Conservation (phyloP, 2,113 vertebrate species). For the Centrocercus urophasianus region DNA sequence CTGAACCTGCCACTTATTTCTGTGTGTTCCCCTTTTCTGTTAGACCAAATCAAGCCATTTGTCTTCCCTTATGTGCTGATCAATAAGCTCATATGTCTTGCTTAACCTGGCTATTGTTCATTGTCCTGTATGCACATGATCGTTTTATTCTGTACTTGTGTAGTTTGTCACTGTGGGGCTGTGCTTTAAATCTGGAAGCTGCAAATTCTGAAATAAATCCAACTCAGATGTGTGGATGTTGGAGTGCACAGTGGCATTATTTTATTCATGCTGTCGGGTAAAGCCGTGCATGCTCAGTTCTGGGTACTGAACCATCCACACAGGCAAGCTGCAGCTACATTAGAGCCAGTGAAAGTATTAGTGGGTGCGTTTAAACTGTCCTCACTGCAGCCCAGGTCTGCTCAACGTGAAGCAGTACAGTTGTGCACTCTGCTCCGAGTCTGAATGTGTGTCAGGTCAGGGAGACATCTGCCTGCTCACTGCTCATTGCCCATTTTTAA, state of each 20-base stretch:
- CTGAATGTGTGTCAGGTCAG: neutral
- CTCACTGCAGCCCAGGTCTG: neutral
- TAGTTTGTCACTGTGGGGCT: neutral
- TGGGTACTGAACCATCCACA: neutral
- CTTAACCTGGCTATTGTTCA: neutral
- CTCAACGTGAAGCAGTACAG: fast-evolving
- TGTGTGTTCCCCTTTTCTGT: neutral
- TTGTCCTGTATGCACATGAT: neutral
- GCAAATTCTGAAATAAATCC: neutral
- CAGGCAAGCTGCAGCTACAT: neutral
- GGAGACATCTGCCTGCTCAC: neutral
- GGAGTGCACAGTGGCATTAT: neutral
- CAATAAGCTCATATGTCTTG: fast-evolving
- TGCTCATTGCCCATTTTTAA: fast-evolving
- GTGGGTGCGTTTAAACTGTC: fast-evolving
- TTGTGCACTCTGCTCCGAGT: neutral
- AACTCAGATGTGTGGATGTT: neutral
- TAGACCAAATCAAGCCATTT: neutral
- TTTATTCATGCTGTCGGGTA: neutral
- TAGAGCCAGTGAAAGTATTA: neutral
- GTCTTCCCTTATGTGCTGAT: neutral
- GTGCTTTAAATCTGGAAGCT: neutral
- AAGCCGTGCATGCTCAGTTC: neutral
- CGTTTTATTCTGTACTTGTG: neutral
- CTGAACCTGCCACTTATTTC: neutral